Evolutionary conservation across 2,797 vertebrate genomes (phyloP).

Genomic region (Cossypha heuglini): DNA sequence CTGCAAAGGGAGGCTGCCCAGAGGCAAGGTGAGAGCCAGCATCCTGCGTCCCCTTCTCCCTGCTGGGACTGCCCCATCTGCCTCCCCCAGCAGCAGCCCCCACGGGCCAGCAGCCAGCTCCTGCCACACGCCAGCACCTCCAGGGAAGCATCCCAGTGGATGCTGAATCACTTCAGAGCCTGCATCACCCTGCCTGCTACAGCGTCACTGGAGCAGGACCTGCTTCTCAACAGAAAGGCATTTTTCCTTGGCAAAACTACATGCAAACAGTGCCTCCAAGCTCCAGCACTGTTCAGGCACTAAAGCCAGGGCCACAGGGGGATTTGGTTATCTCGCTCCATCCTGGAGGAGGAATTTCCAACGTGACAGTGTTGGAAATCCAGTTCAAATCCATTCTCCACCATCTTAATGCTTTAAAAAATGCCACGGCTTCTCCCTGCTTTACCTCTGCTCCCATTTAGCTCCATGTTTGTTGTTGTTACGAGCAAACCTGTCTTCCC

Average conservation of each 20-base stretch:
- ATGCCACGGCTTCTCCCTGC: neutral
- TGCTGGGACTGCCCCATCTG: rapidly evolving
- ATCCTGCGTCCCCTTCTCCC: neutral
- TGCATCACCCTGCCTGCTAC: rapidly evolving
- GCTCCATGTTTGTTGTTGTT: neutral
- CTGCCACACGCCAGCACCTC: neutral
- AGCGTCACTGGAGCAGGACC: neutral
- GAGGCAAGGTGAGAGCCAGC: neutral
- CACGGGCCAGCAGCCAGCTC: neutral
- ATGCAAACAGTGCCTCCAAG: rapidly evolving
- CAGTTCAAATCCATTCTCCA: neutral
- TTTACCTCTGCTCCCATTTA: neutral
- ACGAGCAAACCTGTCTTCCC: neutral
- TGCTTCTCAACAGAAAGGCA: neutral
- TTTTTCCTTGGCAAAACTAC: neutral
- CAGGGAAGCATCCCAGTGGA: neutral
- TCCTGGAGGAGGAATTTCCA: neutral
- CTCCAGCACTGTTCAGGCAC: neutral
- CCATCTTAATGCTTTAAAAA: neutral
- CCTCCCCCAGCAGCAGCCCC: neutral
- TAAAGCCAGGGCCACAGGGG: rapidly evolving
- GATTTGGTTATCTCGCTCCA: neutral
- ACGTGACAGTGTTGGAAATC: neutral
- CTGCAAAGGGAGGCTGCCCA: neutral
- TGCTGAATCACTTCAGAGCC: neutral